These are phyloP conservation scores for Lysandra coridon DNA, from an alignment of 2,888 invertebrate genomes.

Conservation along the genomic window DNA sequence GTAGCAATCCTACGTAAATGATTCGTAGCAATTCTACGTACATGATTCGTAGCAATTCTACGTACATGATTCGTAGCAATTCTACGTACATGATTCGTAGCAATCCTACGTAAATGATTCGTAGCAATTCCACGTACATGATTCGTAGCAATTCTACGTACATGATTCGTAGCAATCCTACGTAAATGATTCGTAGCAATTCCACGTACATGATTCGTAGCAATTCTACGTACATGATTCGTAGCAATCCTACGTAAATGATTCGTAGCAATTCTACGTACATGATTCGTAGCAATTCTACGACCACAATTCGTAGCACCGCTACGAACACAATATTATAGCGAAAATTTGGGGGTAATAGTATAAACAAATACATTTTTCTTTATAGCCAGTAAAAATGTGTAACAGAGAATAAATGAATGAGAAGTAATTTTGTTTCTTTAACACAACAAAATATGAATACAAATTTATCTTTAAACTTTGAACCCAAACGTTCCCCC, in stretches of 20 bases:
- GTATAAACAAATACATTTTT: too few species aligned
- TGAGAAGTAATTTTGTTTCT: not conserved
- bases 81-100: not conserved
- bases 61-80: not conserved
- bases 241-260: too few species aligned
- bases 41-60: not conserved
- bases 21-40: too few species aligned
- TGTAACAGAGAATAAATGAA: too few species aligned
- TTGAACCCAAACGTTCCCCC: not conserved
- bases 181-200: not conserved
- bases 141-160: not conserved
- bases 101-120: too few species aligned
- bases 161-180: not conserved
- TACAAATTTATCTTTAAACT: not conserved
- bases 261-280: not conserved
- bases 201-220: not conserved
- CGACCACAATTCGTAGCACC: not conserved
- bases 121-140: not conserved
- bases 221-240: not conserved
- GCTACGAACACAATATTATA: not conserved
- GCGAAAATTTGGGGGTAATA: too few species aligned
- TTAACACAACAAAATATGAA: not conserved
- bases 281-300: not conserved
- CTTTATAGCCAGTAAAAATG: too few species aligned
- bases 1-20: too few species aligned